Evolutionary conservation across 2,888 invertebrate species (phyloP), one percentile per base, ranked within the genome.

Genomic region (Sphecodes monilicornis): DNA sequence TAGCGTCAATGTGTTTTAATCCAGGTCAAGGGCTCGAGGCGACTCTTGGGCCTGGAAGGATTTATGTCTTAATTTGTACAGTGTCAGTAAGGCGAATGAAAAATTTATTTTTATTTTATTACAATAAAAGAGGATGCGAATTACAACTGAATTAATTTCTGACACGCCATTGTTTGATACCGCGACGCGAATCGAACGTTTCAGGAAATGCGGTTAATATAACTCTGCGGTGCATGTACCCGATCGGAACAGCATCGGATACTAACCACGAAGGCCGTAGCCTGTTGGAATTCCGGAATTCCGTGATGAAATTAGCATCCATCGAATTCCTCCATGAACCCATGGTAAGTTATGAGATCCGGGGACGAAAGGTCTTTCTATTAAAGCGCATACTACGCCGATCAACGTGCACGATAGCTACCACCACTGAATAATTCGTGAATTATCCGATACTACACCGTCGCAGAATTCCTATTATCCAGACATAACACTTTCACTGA

Each of bases 271-370:
- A 57, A 74, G 64, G 22, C 54, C 71, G 72, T 78, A 86, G 86
- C 57, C 83, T 71, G 76, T 76, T 80, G 89, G 86, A 91, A 92
- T 91, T 90, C 86, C 90, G 79, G 85, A 89, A 92, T 90, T 89
- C 91, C 87, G 90, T 88, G 91, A 82, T 89, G 93, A 93, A 93
- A 94, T 94, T 93, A 94, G 93, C 94, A 94, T 93, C 93, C 93
- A 92, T 94, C 90, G 91, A 87, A 94, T 94, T 93, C 93, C 93
- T 84, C 41, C 60, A 46, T 80, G 84, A 32, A 60, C 75, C 50
- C 76, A 54, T 11, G 60, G 70, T 80, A 84, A 80, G 73, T 82
- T 85, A 89, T 75, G 82, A 75, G 78, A 43, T 39, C 57, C 77
- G 66, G 18, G 74, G 68, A 76, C 79, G 46, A 71, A 70, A 78